Percentiles rank a stretch among this genome's conserved stretches.
These are phyloP conservation scores for Apteryx mantelli DNA, from an alignment of 2,113 vertebrate species.

Conservation along the genomic window DNA sequence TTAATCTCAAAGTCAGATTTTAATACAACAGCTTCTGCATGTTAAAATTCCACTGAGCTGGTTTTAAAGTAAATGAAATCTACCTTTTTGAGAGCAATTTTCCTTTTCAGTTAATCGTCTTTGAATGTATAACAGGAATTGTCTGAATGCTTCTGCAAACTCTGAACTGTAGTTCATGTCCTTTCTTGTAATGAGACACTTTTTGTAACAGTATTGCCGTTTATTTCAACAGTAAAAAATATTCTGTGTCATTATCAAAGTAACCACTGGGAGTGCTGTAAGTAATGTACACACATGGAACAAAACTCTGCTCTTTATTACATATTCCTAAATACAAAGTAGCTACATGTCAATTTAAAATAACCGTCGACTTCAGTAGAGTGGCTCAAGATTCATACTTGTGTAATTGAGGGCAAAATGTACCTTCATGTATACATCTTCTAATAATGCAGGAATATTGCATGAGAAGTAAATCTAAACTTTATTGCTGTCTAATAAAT, in stretches of 20 bases:
- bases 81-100: not conserved
- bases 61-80: not conserved
- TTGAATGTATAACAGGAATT: not conserved
- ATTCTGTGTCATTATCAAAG: slow-evolving; percentile 42
- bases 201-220: not conserved
- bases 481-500: slow-evolving; percentile 56
- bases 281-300: slow-evolving; percentile 25
- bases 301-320: slow-evolving; percentile 6
- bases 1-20: slow-evolving; percentile 23
- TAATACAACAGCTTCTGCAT: not conserved
- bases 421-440: slow-evolving; percentile 15
- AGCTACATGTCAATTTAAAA: not conserved
- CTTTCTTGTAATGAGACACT: not conserved
- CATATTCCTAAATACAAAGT: not conserved
- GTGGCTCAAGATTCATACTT: slow-evolving; percentile 19
- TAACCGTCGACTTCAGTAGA: not conserved
- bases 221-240: not conserved
- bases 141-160: not conserved
- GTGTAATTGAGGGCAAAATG: slow-evolving; percentile 37
- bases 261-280: slow-evolving; percentile 50
- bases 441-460: slow-evolving; percentile 1
- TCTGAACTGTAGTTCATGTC: not conserved
- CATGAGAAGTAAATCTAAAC: slow-evolving; percentile 29
- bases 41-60: not conserved
- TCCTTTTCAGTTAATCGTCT: not conserved